Conservation (phyloP, 2,113 vertebrate species). For the Phalacrocorax brasilianus region DNA sequence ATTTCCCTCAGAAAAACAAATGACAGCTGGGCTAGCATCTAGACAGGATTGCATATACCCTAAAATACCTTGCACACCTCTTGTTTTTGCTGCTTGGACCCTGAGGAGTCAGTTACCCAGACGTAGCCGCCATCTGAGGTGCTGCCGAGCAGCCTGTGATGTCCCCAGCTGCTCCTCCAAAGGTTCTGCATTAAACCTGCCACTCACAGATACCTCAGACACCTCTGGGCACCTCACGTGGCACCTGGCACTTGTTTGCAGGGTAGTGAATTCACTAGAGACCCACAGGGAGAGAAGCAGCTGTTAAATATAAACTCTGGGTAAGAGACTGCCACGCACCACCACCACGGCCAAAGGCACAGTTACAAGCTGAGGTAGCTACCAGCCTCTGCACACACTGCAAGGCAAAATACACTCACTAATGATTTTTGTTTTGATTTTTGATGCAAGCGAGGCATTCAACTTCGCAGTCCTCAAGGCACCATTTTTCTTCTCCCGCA, state of each 20-base stretch:
- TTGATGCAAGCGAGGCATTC: constrained; percentile 72
- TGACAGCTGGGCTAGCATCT: neutral
- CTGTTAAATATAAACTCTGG: neutral
- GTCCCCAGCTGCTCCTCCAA: neutral
- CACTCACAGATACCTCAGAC: neutral
- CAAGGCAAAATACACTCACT: constrained; percentile 67
- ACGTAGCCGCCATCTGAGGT: neutral
- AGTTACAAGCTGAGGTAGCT: rapidly evolving
- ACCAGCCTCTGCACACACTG: rapidly evolving
- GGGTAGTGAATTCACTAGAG: too few relatives aligned
- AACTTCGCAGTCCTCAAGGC: constrained; percentile 61
- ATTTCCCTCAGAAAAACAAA: neutral
- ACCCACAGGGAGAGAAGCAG: neutral
- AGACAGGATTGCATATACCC: neutral
- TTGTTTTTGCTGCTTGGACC: neutral
- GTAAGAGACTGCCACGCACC: neutral
- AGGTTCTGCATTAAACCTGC: neutral
- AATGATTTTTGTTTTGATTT: constrained; percentile 80
- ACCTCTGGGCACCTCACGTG: neutral
- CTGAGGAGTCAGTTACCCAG: neutral
- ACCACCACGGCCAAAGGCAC: neutral
- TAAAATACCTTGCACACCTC: neutral
- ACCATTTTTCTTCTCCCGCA: constrained; percentile 62
- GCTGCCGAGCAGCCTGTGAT: neutral
- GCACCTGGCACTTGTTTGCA: neutral